Evolutionary conservation across 2,113 vertebrate genomes (phyloP).

Genomic region (Tachycineta bicolor): DNA sequence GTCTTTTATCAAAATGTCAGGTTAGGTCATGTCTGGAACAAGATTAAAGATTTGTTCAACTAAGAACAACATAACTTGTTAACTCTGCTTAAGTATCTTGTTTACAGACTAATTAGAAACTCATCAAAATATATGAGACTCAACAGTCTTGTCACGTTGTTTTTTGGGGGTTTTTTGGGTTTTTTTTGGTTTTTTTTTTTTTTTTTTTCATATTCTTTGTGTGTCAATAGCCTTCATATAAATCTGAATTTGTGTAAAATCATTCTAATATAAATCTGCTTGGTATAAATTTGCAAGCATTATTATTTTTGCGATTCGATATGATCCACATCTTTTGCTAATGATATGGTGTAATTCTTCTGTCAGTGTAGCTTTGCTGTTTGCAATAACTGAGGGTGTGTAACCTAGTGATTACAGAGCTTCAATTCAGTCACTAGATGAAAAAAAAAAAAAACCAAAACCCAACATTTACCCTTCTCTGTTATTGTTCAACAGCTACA

Average conservation of each 20-base stretch:
- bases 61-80: neutral
- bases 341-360: neutral
- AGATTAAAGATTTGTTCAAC: neutral
- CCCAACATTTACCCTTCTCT: neutral
- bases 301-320: neutral
- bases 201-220: neutral
- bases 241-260: neutral
- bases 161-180: no score
- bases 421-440: neutral
- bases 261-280: neutral
- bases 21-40: neutral
- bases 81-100: rapidly evolving
- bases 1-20: neutral
- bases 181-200: no score
- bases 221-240: neutral
- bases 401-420: neutral
- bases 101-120: neutral
- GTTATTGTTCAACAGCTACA: neutral
- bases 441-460: neutral
- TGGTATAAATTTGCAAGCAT: neutral
- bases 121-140: neutral
- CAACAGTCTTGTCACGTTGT: neutral
- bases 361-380: neutral
- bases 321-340: neutral
- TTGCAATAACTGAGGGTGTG: neutral